A percentile compares a stretch with the other conserved stretches of the same genome.
Evolutionary conservation across 2,888 invertebrate genomes (phyloP).

Genomic region (Litoditis marina): DNA sequence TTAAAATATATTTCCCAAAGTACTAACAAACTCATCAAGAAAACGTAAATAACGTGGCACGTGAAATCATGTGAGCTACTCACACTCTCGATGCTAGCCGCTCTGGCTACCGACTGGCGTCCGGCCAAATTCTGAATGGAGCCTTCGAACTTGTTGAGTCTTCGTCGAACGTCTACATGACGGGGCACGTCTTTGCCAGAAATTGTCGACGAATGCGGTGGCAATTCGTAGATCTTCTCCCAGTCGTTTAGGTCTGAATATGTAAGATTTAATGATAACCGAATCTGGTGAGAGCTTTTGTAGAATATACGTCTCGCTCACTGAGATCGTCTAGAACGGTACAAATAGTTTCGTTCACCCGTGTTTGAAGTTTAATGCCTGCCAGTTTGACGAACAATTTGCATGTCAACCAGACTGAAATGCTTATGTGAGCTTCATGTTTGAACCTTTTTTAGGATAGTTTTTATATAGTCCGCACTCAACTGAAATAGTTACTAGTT

Average conservation of each 20-base stretch:
- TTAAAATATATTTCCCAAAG: no score
- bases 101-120: constrained; percentile 15
- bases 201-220: constrained; percentile 59
- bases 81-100: constrained; percentile 25
- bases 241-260: constrained; percentile 43
- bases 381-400: no score
- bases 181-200: constrained; percentile 47
- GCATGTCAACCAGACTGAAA: no score
- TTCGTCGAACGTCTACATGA: constrained; percentile 50
- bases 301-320: background rate
- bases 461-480: no score
- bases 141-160: constrained; percentile 51
- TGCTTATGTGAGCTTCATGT: no score
- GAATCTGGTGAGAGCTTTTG: background rate
- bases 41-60: no score
- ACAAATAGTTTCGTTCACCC: background rate
- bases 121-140: constrained; percentile 35
- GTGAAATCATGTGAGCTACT: no score
- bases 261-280: background rate
- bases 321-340: no score
- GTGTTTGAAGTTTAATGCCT: background rate
- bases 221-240: constrained; percentile 61
- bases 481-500: no score
- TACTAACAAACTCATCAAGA: no score
- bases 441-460: no score